Evolutionary conservation across 2,888 invertebrate genomes (phyloP), one percentile per base, ranked within the genome.

Genomic region (Acrocyrtus sp.): DNA sequence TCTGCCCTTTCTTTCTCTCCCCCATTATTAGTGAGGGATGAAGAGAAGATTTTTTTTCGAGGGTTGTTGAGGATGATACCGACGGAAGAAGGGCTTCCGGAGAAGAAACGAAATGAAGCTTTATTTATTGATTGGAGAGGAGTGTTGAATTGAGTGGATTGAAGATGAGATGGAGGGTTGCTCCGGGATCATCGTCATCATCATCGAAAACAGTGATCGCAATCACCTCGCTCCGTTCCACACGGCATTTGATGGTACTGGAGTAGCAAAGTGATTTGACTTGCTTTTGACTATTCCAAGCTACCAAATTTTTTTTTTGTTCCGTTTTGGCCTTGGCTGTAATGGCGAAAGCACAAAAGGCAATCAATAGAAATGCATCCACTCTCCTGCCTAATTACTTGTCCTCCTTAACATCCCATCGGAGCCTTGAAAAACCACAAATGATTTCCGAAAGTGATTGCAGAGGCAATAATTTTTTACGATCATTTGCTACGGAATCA

Each of bases 41-140:
- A 63, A 27, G 24, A 60, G 6, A 41, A 39, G 60, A 60, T 60
- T 43, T 22, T 17, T n/a, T 45, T 48, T 43, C 60, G 45, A 29
- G 47, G 43, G 63, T 43, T 10, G 56, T 26, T 63, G 17, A 48
- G 19, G 45, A 27, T 34, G 63, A 54, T 29, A 45, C n/a, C n/a
- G n/a, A n/a, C 65, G 41, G 34, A 34, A 47, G 65, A 54, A 5
- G 29, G 45, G 56, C 65, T 54, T 65, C 65, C 65, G 65, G 54
- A 24, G 15, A 47, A 45, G 47, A 21, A 41, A 19, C 53, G 43
- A 65, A 43, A 51, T 61, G 48, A 27, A 50, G 48, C 62, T 41
- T 39, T 21, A 19, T 50, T 63, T 51, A 65, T 65, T 65, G 54
- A 56, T 65, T 56, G 21, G 43, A 53, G 51, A 53, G 45, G 53